Percentiles rank a stretch among this genome's conserved stretches.
Conservation (phyloP, 2,797 vertebrate genomes). For the Alca torda region DNA sequence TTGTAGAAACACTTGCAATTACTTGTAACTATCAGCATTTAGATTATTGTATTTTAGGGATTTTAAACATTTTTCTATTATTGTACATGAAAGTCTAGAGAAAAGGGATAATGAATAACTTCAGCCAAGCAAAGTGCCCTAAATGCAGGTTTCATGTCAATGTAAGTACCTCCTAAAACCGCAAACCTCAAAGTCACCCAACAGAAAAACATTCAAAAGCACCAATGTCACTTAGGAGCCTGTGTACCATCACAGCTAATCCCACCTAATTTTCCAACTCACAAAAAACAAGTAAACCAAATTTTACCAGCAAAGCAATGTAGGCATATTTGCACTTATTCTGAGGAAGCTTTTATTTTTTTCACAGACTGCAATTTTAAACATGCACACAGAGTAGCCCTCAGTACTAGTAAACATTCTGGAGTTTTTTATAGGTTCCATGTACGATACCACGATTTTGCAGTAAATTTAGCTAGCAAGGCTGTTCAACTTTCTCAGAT, state of each 20-base stretch:
- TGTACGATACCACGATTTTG: not conserved
- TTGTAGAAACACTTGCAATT: not conserved
- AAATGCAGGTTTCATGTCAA: not conserved
- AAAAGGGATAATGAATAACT: not conserved
- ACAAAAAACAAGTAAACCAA: fast-evolving
- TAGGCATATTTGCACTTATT: not conserved
- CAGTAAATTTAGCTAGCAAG: not conserved
- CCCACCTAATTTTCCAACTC: not conserved
- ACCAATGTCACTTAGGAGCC: not conserved
- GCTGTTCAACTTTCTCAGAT: not conserved
- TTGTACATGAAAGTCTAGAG: not conserved
- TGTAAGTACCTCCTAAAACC: not conserved
- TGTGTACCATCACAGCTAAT: not conserved
- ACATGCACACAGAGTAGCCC: not conserved
- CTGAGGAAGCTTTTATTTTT: not conserved
- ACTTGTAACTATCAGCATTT: not conserved
- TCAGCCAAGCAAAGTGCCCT: not conserved
- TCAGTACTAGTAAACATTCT: not conserved
- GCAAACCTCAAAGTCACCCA: not conserved
- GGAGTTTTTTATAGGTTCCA: not conserved
- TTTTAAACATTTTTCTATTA: not conserved
- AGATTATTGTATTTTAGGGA: not conserved
- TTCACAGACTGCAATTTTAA: not conserved
- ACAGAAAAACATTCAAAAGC: not conserved
- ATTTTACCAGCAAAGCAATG: not conserved